Percentiles rank a stretch among this genome's conserved stretches.
phyloP scores from a whole-genome alignment of 92 coral and sea anemone species.

The Plumapathes pennacea region DNA sequence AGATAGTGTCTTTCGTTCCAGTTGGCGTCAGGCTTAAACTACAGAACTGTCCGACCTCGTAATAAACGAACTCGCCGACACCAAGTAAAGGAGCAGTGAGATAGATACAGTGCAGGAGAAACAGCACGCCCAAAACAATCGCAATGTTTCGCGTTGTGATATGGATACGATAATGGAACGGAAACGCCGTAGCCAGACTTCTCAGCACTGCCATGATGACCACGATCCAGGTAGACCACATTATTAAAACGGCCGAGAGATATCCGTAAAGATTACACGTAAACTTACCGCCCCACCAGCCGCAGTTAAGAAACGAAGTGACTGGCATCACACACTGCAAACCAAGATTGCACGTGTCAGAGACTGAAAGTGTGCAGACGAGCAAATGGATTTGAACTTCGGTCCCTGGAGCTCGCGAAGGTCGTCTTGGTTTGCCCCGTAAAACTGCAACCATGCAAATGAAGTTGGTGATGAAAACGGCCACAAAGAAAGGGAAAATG shows the following conservation, averaged over 20 bases:
- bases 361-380: constrained; percentile 7
- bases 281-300: constrained; percentile 24
- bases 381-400: constrained; percentile 15
- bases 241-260: constrained; percentile 8
- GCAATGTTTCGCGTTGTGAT: constrained; percentile 16
- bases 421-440: neutral
- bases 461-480: constrained; percentile 2
- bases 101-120: neutral
- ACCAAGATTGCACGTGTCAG: constrained; percentile 11
- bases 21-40: constrained; percentile 26
- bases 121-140: neutral
- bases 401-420: neutral
- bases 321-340: constrained; percentile 30
- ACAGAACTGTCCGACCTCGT: constrained; percentile 34
- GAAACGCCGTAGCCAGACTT: neutral
- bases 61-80: constrained; percentile 21
- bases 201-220: constrained; percentile 11
- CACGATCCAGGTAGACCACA: constrained; percentile 47
- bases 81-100: constrained; percentile 18
- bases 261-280: constrained; percentile 14
- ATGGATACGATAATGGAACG: constrained; percentile 10
- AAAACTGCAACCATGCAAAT: constrained; percentile 16
- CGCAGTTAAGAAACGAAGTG: constrained; percentile 30
- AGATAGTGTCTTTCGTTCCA: constrained; percentile 16
- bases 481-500: constrained; percentile 27